Evolutionary conservation across 2,797 vertebrate species (phyloP).

Genomic region (Poecilia wingei): DNA sequence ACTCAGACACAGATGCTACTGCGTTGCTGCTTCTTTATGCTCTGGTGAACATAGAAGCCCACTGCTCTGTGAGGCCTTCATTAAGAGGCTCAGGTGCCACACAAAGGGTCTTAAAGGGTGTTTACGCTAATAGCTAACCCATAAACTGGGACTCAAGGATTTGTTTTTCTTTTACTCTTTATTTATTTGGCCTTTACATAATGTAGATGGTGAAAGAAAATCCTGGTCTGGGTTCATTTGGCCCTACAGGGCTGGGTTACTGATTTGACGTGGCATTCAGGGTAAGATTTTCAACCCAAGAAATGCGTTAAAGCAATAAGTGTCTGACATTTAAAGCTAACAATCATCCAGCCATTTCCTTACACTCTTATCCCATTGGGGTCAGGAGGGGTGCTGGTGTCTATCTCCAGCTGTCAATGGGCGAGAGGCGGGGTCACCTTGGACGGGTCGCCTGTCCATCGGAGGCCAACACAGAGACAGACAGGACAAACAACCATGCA

Average conservation of each 20-base stretch:
- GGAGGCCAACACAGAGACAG: too few species aligned
- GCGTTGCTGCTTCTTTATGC: constrained; percentile 48
- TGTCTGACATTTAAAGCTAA: not conserved
- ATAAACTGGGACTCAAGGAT: constrained; percentile 2
- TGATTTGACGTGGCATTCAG: not conserved
- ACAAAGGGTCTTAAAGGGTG: constrained; percentile 13
- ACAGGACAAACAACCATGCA: too few species aligned
- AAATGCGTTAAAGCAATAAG: not conserved
- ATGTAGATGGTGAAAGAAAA: not conserved
- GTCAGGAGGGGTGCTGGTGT: too few species aligned
- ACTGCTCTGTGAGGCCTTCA: constrained; percentile 54
- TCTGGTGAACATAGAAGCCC: constrained; percentile 68
- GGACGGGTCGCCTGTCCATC: too few species aligned
- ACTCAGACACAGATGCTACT: constrained; percentile 64
- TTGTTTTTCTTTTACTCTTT: constrained; percentile 5
- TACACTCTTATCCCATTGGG: too few species aligned
- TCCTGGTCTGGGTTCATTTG: not conserved
- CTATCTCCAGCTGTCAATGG: too few species aligned
- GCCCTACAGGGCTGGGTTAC: not conserved
- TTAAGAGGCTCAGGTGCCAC: constrained; percentile 63
- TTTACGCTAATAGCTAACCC: constrained; percentile 2
- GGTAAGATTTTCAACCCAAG: not conserved
- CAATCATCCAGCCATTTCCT: too few species aligned
- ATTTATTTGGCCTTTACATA: not conserved
- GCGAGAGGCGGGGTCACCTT: too few species aligned